A percentile compares a stretch with the other conserved stretches of the same genome.
phyloP scores from a whole-genome alignment of 2,797 vertebrate genomes.

The Steatocranus sp. region DNA sequence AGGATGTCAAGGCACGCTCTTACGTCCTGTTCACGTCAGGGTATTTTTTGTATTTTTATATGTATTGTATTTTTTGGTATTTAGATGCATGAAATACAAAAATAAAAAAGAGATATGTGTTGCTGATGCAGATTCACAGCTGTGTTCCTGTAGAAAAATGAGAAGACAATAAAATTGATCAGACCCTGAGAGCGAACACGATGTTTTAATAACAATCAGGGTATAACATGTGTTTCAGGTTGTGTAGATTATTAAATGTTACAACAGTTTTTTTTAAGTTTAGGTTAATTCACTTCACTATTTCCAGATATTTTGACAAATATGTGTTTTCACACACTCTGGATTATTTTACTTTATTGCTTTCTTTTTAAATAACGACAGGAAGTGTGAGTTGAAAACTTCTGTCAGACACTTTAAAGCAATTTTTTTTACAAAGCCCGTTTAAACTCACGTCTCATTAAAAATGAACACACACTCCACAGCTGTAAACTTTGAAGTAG shows the following conservation, averaged over 20 bases:
- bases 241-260: neutral
- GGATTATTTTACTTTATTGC: constrained; percentile 76
- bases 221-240: neutral
- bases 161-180: neutral
- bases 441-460: neutral
- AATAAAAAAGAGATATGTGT: neutral
- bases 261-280: neutral
- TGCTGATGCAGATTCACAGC: neutral
- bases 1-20: neutral
- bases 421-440: neutral
- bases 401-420: constrained; percentile 47
- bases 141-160: neutral
- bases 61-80: neutral
- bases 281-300: neutral
- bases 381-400: constrained; percentile 70
- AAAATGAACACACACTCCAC: neutral
- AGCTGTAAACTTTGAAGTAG: neutral
- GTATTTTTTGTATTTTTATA: neutral
- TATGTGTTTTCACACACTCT: neutral
- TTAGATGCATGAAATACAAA: neutral
- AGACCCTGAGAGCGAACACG: neutral
- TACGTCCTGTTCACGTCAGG: rapidly evolving
- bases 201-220: neutral
- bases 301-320: neutral
- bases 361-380: constrained; percentile 81